Base-by-base conservation (phyloP, 2,888 invertebrate species). In the Spilosoma lubricipeda region DNA sequence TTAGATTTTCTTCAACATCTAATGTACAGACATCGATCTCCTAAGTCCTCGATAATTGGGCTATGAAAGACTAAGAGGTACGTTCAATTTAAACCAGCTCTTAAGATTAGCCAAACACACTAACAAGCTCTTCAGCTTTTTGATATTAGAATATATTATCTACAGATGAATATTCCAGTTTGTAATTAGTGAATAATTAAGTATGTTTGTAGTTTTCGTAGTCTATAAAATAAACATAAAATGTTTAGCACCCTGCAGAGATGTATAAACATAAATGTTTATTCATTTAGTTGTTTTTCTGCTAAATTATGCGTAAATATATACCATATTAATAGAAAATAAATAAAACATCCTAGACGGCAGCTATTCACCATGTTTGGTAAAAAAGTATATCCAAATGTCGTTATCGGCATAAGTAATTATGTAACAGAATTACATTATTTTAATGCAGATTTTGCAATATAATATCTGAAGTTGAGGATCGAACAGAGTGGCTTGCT, bases 181-280 rank as follows among this genome's bases (percentile, higher is more conserved):
- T 77, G 68, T 80, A 83, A 80, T 80, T 82, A 82, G 73, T 67
- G 75, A 77, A 74, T 59, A 73, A 76, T 77, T 83, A 79, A 79
- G 82, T 78, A 79, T 70, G 63, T 79, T 77, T 78, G 76, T 78
- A 67, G 70, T 77, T 45, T 13, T 39, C 39, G 3, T 30, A 2
- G 20, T 48, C 45, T 48, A 67, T 33, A 45, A 48, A 33, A 30
- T 30, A 48, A 30, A 11, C 23, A 48, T 48, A 23, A 67, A 67
- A 67, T 33, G 30, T 33, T 23, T 48, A 67, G 13, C 67, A 30
- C 67, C 67, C 67, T 48, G 48, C 23, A 48, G 67, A 13, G 27
- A 48, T 18, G 63, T 63, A 63, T 63, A 30, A 63, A 18, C 30
- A 15, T 63, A 15, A 63, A 63, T 30, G 30, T 63, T 30, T 63